Evolutionary conservation across 2,797 vertebrate species (phyloP).

Genomic region (Eulemur coronatus): DNA sequence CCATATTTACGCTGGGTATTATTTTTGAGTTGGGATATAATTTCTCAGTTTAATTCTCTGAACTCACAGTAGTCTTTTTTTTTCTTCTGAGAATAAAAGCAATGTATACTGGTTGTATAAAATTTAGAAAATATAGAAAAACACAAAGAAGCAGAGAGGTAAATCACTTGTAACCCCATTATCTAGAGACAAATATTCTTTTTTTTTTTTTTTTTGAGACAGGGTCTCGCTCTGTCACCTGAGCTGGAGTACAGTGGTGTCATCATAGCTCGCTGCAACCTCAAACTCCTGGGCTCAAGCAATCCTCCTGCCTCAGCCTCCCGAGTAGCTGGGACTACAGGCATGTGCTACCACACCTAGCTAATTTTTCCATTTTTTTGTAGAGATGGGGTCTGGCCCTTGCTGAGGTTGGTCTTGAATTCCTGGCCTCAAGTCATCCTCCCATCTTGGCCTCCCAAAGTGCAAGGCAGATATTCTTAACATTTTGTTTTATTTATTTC

Average conservation of each 20-base stretch:
- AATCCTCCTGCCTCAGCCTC: no score
- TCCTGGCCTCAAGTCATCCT: no score
- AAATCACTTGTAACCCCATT: background rate
- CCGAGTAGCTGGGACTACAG: no score
- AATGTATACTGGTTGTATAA: background rate
- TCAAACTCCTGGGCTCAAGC: no score
- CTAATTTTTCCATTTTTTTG: no score
- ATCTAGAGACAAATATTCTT: background rate
- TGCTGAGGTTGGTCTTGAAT: no score
- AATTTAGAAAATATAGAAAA: constrained; percentile 11
- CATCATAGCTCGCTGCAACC: no score
- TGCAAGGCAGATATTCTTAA: background rate
- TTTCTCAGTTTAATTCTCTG: constrained; percentile 34
- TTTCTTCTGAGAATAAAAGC: constrained; percentile 9
- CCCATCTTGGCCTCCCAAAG: no score
- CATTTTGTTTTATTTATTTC: background rate
- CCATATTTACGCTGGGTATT: background rate
- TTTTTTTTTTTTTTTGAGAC: background rate
- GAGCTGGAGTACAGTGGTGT: no score
- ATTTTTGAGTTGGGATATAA: constrained; percentile 24
- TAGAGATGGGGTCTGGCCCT: no score
- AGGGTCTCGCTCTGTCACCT: no score
- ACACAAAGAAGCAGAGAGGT: background rate
- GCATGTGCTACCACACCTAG: no score
- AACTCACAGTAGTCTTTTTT: background rate